Evolutionary conservation across 2,888 invertebrate species (phyloP), one percentile per base, ranked within the genome.

Genomic region (Caenorhabditis plicata): DNA sequence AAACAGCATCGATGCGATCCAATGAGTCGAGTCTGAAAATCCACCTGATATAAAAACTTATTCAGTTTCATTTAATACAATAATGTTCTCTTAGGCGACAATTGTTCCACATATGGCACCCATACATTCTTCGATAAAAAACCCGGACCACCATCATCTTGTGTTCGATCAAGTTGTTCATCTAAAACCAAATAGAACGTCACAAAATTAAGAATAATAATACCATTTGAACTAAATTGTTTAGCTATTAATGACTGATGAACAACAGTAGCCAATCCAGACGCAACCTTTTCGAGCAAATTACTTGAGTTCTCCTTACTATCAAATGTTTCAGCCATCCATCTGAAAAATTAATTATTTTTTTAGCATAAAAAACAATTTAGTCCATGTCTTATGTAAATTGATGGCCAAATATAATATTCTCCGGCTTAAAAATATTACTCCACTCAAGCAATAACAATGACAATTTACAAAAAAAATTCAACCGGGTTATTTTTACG

Each of bases 301-400:
- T 85, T 85, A 2, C 85, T 58, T 3, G 85, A 83, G 62, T 85
- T 84, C 11, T 90, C 90, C 81, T 92, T 91, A 83, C 94, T 87
- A 84, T 98, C 96, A 82, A 96, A 98, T 69, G 90, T 91, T 81
- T 89, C 88, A 83, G 95, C 94, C 84, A 96, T 93, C 42, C 90
- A 90, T 44, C 83, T 83, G 44, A n/a, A n/a, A n/a, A n/a, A n/a
- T n/a, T n/a, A n/a, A n/a, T n/a, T n/a, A n/a, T n/a, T n/a, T n/a
- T n/a, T n/a, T n/a, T n/a, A n/a, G n/a, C n/a, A n/a, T n/a, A n/a
- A n/a, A n/a, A n/a, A n/a, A n/a, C n/a, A n/a, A n/a, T n/a, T n/a
- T n/a, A n/a, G n/a, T n/a, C n/a, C n/a, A n/a, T n/a, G n/a, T n/a
- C n/a, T n/a, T n/a, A n/a, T n/a, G n/a, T n/a, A n/a, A n/a, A n/a